A percentile compares a stretch with the other conserved stretches of the same genome.
These are phyloP conservation scores for Calameuta idolon DNA, from an alignment of 2,888 invertebrate genomes.

Conservation along the genomic window DNA sequence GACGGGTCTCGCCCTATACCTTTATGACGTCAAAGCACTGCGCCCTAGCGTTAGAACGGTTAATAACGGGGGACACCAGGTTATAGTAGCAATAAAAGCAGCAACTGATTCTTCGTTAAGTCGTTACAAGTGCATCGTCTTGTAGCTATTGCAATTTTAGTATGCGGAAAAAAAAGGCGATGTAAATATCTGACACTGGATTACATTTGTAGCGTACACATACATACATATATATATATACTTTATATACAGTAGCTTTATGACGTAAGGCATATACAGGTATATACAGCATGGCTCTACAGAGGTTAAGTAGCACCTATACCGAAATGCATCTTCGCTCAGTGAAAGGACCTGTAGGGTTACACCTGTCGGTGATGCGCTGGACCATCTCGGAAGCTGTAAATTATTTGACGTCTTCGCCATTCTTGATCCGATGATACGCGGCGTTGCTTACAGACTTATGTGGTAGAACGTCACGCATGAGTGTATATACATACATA, in stretches of 20 bases:
- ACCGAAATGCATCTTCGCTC: neutral
- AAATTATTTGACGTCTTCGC: conserved; percentile 11
- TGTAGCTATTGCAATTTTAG: neutral
- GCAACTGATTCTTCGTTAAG: neutral
- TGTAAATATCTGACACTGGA: neutral
- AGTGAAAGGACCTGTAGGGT: neutral
- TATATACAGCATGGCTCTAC: conserved; percentile 26
- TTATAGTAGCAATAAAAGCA: neutral
- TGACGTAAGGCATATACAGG: conserved; percentile 28
- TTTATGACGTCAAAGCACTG: neutral
- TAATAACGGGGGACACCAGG: neutral
- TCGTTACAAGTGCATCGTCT: neutral
- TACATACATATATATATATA: neutral
- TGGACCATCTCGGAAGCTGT: conserved; percentile 8
- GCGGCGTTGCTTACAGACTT: neutral
- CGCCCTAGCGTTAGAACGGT: neutral
- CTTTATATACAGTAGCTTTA: conserved; percentile 33
- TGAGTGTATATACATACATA: no score
- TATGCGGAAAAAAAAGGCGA: neutral
- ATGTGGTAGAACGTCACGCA: neutral
- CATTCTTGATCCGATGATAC: neutral
- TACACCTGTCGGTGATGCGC: neutral
- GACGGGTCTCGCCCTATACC: neutral
- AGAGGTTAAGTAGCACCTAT: conserved; percentile 3
- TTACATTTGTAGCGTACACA: neutral